These are phyloP conservation scores for Mythimna impura DNA, from an alignment of 2,888 invertebrate species.

Conservation along the genomic window DNA sequence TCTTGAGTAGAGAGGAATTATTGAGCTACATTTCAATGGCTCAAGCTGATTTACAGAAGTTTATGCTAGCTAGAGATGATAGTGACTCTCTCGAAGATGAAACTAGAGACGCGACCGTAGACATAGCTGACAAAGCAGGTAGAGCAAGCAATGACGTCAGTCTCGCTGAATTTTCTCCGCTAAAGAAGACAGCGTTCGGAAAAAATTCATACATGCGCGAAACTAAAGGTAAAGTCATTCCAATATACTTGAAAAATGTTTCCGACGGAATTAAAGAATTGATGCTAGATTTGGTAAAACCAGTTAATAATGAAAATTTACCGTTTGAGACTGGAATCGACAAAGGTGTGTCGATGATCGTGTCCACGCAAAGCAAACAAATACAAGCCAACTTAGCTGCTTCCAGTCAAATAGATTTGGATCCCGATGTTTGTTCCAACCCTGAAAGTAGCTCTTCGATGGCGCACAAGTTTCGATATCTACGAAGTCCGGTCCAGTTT, in stretches of 20 bases:
- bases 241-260: slow-evolving; percentile 77
- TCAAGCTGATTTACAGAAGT: slow-evolving; percentile 75
- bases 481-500: slow-evolving; percentile 45
- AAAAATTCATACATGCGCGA: slow-evolving; percentile 76
- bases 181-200: slow-evolving; percentile 79
- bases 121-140: slow-evolving; percentile 57
- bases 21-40: slow-evolving; percentile 81
- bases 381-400: slow-evolving; percentile 80
- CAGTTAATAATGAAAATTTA: slow-evolving; percentile 73
- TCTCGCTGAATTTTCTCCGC: slow-evolving; percentile 65
- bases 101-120: slow-evolving; percentile 56
- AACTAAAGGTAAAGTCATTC: slow-evolving; percentile 79
- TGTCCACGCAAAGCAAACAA: slow-evolving; percentile 76
- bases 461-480: not conserved
- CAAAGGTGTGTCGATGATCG: slow-evolving; percentile 49
- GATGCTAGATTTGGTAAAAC: slow-evolving; percentile 84
- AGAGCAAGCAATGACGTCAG: slow-evolving; percentile 77
- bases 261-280: slow-evolving; percentile 80
- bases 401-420: slow-evolving; percentile 83
- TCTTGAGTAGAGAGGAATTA: slow-evolving; percentile 78
- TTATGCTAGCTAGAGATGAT: slow-evolving; percentile 72
- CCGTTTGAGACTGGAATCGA: slow-evolving; percentile 69
- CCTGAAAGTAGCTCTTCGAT: slow-evolving; percentile 60
- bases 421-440: slow-evolving; percentile 65
- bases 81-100: slow-evolving; percentile 68